Evolutionary conservation across 23 tunicate genomes (phyloP), one percentile per base, ranked within the genome.

Genomic region (Phallusia fumigata): DNA sequence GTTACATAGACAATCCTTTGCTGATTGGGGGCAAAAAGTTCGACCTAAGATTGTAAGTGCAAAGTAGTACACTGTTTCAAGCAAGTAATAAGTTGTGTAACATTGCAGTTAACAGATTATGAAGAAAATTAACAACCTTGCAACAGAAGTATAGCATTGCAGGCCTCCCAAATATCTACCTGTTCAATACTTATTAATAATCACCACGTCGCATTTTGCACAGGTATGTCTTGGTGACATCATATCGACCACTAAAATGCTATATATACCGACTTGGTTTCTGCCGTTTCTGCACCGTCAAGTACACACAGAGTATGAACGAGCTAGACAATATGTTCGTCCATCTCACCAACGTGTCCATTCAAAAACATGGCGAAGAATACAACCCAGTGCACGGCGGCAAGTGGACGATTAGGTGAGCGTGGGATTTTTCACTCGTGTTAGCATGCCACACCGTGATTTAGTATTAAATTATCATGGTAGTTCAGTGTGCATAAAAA

Each of bases 271-370:
- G 97, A 13, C 80, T 97, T 13, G 99, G 99, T n/a, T 97, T 97
- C 87, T 97, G 99, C 80, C 88, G 99, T n/a, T 97, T 97, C 65
- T 97, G 99, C 84, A 97, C 99, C 21, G 99, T 97, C 77, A 90
- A 90, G 73, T 97, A 97, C 84, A 92, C 97, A 6, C 99, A 97
- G 81, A 88, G 90, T 64, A 97, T 90, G 31, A 88, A 86, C 79
- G 99, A 97, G 51, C 86, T 97, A 0, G 99, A 97, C 80, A 97
- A 97, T 76, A 92, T 97, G 97, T 97, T 97, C 64, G 97, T 97
- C 13, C 99, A 97, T 88, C 79, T 97, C 30, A 97, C 99, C 69
- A 97, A 97, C 77, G 99, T 97, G 34, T 92, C 97, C 2, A 97
- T 97, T 51, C 99, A 97, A 80, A 97, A 97, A 75, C 97, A 97